Evolutionary conservation across 1,140 invertebrate genomes (phyloP), one percentile per base, ranked within the genome.

Genomic region (Pinna nobilis): DNA sequence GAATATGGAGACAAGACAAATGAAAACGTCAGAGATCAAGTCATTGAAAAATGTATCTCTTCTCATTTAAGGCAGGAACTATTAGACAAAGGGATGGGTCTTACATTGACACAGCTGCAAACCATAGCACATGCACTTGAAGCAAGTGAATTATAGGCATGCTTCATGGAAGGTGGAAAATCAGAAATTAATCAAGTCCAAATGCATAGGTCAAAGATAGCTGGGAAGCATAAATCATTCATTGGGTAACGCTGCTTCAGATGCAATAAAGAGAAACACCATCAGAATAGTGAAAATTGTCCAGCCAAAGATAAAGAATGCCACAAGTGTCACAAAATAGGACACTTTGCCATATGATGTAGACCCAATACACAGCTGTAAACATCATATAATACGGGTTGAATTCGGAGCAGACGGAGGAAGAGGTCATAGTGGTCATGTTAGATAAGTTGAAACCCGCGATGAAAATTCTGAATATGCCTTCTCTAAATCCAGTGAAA

Each of bases 61-160:
- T 51, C 49, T 41, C n/a, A 59, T 30, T 23, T 75, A 2, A 25
- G 49, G 32, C 33, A 47, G 0, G 57, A 69, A 57, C 13, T 75
- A 6, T 32, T 75, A 13, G 65, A 69, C 37, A 75, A 70, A 57
- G 66, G 28, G 25, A 66, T 49, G 41, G 39, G 28, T 30, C 18
- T 75, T 3, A 64, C 59, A 57, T 32, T 75, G 3, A 23, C n/a
- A 9, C 28, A 63, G 3, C 1, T 74, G 7, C 33, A 33, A 30
- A 30, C 44, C 32, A 69, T 60, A 15, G 65, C 65, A 3, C 41
- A 20, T 30, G 50, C 60, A 18, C 11, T 65, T 3, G 66, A 75
- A 28, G 28, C 57, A 6, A 47, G 61, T 89, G 92, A 1, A 95
- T 94, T 78, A 92, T 91, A 71, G 94, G 94, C 18, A 90, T 92